Base-by-base conservation (phyloP, 2,797 vertebrate species). In the Lepus oiostolus region DNA sequence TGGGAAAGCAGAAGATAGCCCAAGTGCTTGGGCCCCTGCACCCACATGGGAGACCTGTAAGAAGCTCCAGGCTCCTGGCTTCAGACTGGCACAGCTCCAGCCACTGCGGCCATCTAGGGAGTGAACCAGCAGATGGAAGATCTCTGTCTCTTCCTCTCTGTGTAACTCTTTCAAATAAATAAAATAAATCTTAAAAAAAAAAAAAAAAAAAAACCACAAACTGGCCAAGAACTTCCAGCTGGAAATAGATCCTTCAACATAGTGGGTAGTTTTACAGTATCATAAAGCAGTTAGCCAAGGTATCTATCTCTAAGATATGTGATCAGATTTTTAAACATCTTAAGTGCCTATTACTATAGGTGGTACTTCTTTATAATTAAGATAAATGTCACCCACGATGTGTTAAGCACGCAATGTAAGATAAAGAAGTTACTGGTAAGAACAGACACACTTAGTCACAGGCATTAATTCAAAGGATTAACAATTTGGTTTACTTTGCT, bases 401-500 rank as follows among this genome's bases (percentile, higher is more conserved):
- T 26, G 42, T 47, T 35, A 84, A 95, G 71, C 58, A 85, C 60
- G 32, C 12, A 65, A 68, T 14, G 14, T 68, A 89, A 92, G 92
- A n/a, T 52, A 80, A 83, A 79, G 7, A 7, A 80, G 70, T 83
- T 79, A 94, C 10, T 93, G 38, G 30, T 58, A 85, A 52, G 6
- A 58, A 14, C 30, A 80, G 35, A 72, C 32, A 28, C 11, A 35
- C 24, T 80, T 38, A 85, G 12, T 79, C 42, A 88, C 17, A 86
- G 17, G 19, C 72, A 60, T 47, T 93, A 92, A 88, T 79, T 58
- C 30, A 71, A 58, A 90, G 16, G 13, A 87, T 50, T 88, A 85
- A 80, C 26, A 88, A 47, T 14, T 21, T 58, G 54, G n/a, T 74
- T 88, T 93, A 58, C 4, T 80, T 67, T 9, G 5, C 8, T 88